phyloP scores from a whole-genome alignment of 2,797 vertebrate genomes.

The Cryptoprocta ferox region DNA sequence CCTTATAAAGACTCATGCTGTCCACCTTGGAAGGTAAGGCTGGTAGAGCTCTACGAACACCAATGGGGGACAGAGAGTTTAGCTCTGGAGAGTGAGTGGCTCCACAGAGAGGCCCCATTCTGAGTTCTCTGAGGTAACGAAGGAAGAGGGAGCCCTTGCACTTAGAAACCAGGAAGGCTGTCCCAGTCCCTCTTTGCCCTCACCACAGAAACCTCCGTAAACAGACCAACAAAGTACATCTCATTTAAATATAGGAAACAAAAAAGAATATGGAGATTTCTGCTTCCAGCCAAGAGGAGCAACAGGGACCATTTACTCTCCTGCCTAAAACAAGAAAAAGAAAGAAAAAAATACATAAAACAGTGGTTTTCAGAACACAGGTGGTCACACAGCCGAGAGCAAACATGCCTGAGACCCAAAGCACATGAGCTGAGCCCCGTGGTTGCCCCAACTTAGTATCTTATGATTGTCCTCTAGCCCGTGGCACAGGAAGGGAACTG shows the following conservation, averaged over 20 bases:
- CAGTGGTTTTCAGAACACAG: background rate
- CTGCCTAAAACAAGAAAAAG: background rate
- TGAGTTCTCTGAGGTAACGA: background rate
- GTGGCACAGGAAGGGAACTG: background rate
- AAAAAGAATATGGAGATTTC: background rate
- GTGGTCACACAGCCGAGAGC: background rate
- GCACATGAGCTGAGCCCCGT: background rate
- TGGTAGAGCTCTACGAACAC: background rate
- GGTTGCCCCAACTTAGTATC: background rate
- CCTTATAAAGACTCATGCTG: background rate
- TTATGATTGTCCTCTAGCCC: background rate
- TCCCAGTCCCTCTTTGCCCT: background rate
- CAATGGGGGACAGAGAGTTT: background rate
- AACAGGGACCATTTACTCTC: background rate
- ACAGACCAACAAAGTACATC: background rate
- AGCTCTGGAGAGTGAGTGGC: background rate
- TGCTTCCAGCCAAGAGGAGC: background rate
- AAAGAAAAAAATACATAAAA: background rate
- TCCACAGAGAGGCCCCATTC: background rate
- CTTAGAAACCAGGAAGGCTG: background rate
- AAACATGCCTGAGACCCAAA: background rate
- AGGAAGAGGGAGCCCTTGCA: background rate
- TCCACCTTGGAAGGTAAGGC: background rate
- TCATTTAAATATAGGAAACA: background rate
- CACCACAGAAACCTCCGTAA: background rate